Conservation (phyloP, 2,888 invertebrate genomes). For the Latrodectus hesperus region DNA sequence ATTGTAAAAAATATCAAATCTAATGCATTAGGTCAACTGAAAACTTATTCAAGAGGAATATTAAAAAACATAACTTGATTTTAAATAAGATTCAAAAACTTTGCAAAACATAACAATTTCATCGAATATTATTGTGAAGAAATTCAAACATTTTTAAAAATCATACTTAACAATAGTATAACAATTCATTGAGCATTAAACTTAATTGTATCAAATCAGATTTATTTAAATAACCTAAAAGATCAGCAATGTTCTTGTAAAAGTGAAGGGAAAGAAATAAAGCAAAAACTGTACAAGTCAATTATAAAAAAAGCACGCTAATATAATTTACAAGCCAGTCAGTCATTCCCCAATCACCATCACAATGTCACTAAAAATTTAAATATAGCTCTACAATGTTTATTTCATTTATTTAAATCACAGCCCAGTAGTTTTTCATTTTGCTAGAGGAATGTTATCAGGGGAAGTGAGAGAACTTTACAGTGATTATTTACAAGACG, state of each 20-base stretch:
- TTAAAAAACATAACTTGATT: too few relatives aligned
- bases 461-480: constrained; percentile 61
- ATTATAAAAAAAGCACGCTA: constrained; percentile 62
- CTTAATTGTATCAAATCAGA: constrained; percentile 22
- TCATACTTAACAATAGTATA: not conserved
- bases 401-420: constrained; percentile 54
- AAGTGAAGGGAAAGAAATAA: not conserved
- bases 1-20: too few relatives aligned
- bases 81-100: too few relatives aligned
- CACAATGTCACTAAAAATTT: constrained; percentile 51
- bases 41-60: too few relatives aligned
- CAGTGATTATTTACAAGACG: constrained; percentile 67
- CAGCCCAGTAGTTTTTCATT: constrained; percentile 57
- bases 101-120: too few relatives aligned
- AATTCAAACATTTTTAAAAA: not conserved
- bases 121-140: too few relatives aligned
- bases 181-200: constrained; percentile 37
- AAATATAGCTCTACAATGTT: constrained; percentile 67
- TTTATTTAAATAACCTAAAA: not conserved
- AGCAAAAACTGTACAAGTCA: constrained; percentile 56
- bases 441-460: constrained; percentile 68
- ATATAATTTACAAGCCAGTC: constrained; percentile 65
- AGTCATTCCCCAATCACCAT: constrained; percentile 59
- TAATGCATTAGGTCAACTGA: too few relatives aligned
- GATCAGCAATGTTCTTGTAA: not conserved